Evolutionary conservation across 2,113 vertebrate genomes (phyloP), one percentile per base, ranked within the genome.

Genomic region (Baryphthengus martii): DNA sequence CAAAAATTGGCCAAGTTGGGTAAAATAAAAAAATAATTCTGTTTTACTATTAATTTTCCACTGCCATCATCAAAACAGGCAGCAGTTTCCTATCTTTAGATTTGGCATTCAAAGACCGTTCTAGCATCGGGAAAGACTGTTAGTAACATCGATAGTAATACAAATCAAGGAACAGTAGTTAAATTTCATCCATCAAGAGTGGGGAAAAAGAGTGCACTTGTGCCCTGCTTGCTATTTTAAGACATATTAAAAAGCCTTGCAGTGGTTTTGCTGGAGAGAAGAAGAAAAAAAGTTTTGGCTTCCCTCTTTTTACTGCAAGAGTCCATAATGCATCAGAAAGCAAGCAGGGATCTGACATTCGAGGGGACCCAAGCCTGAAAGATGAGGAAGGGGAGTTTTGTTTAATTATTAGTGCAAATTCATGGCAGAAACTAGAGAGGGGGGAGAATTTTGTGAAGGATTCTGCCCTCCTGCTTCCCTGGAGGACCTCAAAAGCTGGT

Each of bases 101-200:
- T 79, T 37, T 87, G 86, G 73, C 88, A 95, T 85, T 96, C 90
- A 82, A 65, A 89, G 80, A 35, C 80, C 2, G 25, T 65, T 86
- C 70, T 15, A 93, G 83, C 2, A 0, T 10, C 2, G 1, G 82
- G n/a, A 47, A 90, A 87, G 66, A 68, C 58, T 71, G 73, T 74
- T 91, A 81, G 76, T 45, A 94, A 71, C 76, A 68, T 49, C 2
- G 6, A 87, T 26, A 81, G 85, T 19, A 71, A 89, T 13, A 96
- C 88, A 94, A 94, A 96, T 94, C 90, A 94, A 93, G 53, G 76
- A 95, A 88, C 65, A 45, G 76, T 50, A 90, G 85, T 82, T 92
- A 89, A 75, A 89, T 88, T 66, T 68, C 76, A 95, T 90, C 90
- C 80, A 93, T 85, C 84, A 87, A 82, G 70, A 66, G 9, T 4